A percentile compares a stretch with the other conserved stretches of the same genome.
Conservation (phyloP, 92 coral and sea anemone genomes). For the Phenganax marumi region DNA sequence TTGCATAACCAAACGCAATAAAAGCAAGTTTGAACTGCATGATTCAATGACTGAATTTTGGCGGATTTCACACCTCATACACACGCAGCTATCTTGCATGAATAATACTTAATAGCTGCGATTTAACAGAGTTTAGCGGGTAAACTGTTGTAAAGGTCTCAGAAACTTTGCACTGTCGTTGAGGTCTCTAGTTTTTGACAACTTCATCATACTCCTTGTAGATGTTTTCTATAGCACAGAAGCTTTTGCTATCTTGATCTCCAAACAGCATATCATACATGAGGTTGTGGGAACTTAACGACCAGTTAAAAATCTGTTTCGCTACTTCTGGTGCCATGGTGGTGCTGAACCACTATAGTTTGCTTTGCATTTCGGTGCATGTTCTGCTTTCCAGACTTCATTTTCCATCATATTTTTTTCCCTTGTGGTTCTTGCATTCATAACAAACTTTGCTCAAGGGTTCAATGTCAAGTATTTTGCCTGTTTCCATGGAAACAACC, state of each 20-base stretch:
- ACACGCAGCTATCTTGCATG: too few species aligned
- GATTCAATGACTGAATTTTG: too few species aligned
- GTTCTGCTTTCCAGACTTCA: slow-evolving; percentile 19
- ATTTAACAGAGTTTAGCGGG: too few species aligned
- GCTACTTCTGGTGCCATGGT: slow-evolving; percentile 32
- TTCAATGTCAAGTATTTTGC: slow-evolving; percentile 44
- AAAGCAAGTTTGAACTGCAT: too few species aligned
- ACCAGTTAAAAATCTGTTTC: background rate
- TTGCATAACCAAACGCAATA: too few species aligned
- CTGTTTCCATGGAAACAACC: slow-evolving; percentile 44
- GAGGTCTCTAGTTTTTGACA: too few species aligned
- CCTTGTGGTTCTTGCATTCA: slow-evolving; percentile 31
- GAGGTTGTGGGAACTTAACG: slow-evolving; percentile 37
- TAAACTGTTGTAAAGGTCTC: too few species aligned
- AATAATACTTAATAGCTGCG: too few species aligned
- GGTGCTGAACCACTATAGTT: slow-evolving; percentile 33
- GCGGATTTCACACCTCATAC: too few species aligned
- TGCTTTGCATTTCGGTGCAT: slow-evolving; percentile 22
- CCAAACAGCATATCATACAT: slow-evolving; percentile 50
- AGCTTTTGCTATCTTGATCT: slow-evolving; percentile 57
- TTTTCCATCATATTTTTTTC: slow-evolving; percentile 33
- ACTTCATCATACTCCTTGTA: too few species aligned
- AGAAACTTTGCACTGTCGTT: too few species aligned
- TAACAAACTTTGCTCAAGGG: slow-evolving; percentile 41
- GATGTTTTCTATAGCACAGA: slow-evolving; percentile 22